These are phyloP conservation scores for Ligdia adustata DNA, from an alignment of 2,888 invertebrate species.

Conservation along the genomic window DNA sequence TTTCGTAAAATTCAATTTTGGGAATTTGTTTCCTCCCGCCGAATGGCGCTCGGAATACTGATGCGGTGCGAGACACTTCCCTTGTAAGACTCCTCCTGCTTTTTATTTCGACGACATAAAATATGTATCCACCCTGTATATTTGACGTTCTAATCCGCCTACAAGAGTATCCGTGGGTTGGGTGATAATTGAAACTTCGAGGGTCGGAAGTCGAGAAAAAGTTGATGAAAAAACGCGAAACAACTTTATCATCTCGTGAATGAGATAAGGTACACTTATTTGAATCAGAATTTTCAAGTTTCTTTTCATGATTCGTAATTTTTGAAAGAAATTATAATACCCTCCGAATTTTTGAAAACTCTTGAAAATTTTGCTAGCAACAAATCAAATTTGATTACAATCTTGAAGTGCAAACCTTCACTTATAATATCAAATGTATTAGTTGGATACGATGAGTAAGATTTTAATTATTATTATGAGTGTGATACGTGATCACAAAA, in stretches of 20 bases:
- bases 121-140: conserved; percentile 53
- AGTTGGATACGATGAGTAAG: no score
- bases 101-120: conserved; percentile 64
- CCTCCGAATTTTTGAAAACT: no score
- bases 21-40: conserved; percentile 82
- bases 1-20: conserved; percentile 84
- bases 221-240: conserved; percentile 6
- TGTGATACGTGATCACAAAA: no score
- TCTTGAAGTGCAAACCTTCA: no score
- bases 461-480: no score
- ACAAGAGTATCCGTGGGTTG: conserved; percentile 25
- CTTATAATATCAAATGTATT: no score
- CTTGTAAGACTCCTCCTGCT: conserved; percentile 53
- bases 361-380: no score
- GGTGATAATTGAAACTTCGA: conserved; percentile 27
- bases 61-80: conserved; percentile 60
- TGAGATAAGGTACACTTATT: conserved; percentile 3
- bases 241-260: conserved; percentile 4
- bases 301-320: no score
- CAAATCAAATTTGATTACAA: no score
- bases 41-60: conserved; percentile 77
- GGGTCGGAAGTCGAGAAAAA: conserved; percentile 20
- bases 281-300: background rate
- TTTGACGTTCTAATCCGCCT: conserved; percentile 51
- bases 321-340: no score